These are phyloP conservation scores for Trichogramma evanescens DNA, from an alignment of 2,888 invertebrate genomes.

Conservation along the genomic window DNA sequence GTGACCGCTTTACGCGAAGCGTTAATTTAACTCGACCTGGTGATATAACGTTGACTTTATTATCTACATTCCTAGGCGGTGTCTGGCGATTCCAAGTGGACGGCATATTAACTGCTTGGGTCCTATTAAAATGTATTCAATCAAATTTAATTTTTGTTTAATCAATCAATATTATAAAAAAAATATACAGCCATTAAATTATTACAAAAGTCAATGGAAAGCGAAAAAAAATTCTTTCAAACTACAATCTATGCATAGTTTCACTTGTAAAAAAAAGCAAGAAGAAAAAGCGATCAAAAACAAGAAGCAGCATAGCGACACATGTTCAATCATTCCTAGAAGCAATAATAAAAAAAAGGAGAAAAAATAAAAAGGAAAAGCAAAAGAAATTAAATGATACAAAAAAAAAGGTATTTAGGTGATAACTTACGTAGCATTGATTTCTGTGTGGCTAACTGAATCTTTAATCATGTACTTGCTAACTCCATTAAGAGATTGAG, in stretches of 20 bases:
- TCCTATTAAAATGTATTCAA: too few species aligned
- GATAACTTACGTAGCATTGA: slow-evolving; percentile 31
- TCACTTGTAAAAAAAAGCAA: neutral
- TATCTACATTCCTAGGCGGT: slow-evolving; percentile 4
- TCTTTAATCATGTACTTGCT: slow-evolving; percentile 17
- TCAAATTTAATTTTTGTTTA: too few species aligned
- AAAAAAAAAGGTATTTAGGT: neutral
- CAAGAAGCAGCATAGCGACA: neutral
- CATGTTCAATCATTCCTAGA: too few species aligned
- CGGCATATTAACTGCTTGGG: too few species aligned
- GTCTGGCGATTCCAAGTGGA: neutral
- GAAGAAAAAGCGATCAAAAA: neutral
- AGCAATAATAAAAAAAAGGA: too few species aligned
- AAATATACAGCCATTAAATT: too few species aligned
- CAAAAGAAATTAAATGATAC: neutral
- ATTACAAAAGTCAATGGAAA: too few species aligned
- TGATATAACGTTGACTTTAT: slow-evolving; percentile 5
- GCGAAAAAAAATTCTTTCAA: neutral
- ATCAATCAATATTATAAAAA: too few species aligned
- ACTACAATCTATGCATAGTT: neutral
- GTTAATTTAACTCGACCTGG: slow-evolving; percentile 64
- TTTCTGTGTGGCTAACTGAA: slow-evolving; percentile 26
- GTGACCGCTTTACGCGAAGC: slow-evolving; percentile 79
- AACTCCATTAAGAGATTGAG: slow-evolving; percentile 1
- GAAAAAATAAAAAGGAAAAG: too few species aligned